Percentiles rank a stretch among this genome's conserved stretches.
Conservation (phyloP, 2,113 vertebrate species). For the Malaclemys terrapin region DNA sequence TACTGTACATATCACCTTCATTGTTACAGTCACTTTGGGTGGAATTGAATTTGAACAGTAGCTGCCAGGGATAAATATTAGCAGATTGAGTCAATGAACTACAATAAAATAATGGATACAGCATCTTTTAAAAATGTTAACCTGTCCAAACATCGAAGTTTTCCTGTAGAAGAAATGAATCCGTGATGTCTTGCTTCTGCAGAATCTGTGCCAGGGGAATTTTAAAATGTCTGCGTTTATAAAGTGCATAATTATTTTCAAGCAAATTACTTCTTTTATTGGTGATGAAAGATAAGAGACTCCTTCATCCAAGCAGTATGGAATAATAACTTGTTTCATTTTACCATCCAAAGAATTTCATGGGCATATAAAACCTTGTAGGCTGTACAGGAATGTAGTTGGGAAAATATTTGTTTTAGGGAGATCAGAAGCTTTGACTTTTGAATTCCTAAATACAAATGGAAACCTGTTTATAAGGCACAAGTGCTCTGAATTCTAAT, state of each 20-base stretch:
- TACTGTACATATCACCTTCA: not conserved
- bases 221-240: slow-evolving; percentile 49
- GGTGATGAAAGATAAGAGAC: slow-evolving; percentile 62
- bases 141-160: slow-evolving; percentile 52
- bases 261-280: not conserved
- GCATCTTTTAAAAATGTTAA: not conserved
- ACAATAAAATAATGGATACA: not conserved
- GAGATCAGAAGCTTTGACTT: slow-evolving; percentile 41
- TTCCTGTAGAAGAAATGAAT: not conserved
- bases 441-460: slow-evolving; percentile 22
- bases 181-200: slow-evolving; percentile 23
- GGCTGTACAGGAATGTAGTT: slow-evolving; percentile 65
- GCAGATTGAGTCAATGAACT: slow-evolving; percentile 43
- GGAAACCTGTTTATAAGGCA: not conserved
- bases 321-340: slow-evolving; percentile 68
- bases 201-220: not conserved
- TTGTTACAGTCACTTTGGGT: not conserved
- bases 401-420: slow-evolving; percentile 66
- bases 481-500: not conserved
- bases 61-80: slow-evolving; percentile 21
- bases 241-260: slow-evolving; percentile 44
- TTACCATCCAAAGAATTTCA: slow-evolving; percentile 64
- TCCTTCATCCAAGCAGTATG: slow-evolving; percentile 35
- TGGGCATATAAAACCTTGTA: slow-evolving; percentile 49
- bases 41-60: not conserved